Base-by-base conservation (phyloP, 2,113 vertebrate genomes). In the Enhydra lutris region DNA sequence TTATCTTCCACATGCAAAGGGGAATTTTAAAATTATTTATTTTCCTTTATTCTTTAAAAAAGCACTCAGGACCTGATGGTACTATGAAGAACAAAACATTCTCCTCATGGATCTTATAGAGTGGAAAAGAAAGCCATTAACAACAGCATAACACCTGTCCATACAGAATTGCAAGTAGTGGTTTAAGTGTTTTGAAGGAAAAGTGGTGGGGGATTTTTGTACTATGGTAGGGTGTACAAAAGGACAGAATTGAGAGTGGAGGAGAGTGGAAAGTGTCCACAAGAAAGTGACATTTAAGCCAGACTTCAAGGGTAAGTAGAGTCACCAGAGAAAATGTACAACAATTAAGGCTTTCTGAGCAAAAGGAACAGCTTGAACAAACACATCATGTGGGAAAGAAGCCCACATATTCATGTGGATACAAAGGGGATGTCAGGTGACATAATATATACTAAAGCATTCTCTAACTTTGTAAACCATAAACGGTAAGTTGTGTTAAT, bases 401-500 rank as follows among this genome's bases (percentile, higher is more conserved):
- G 1, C 3, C 31, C 31, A 50, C 8, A 79, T 78, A 57, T 76
- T 73, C 65, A 63, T 12, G 34, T 55, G 67, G 26, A 14, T 63
- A 79, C 29, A 36, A 93, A 89, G 36, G 57, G 15, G 26, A 59
- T 69, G 24, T 21, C 89, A 34, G 3, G 31, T 71, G 65, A 94
- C 31, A 61, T 89, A 42, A 42, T n/a, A 85, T 21, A 65, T 34
- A 36, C 45, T 52, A 91, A 36, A 85, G 47, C 45, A 69, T 23
- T 87, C 50, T 42, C 14, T 76, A 76, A 29, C 24, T 47, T 76
- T 76, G 6, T 39, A 82, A 94, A 67, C 24, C 67, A 74, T 69
- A 59, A 96, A 21, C 13, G 61, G 24, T 73, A 67, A 89, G 11
- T 89, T 76, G 45, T 50, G 20, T 89, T 96, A 96, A 91, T 92